Conservation (phyloP, 1,140 invertebrate genomes). For the Temnothorax longispinosus region DNA sequence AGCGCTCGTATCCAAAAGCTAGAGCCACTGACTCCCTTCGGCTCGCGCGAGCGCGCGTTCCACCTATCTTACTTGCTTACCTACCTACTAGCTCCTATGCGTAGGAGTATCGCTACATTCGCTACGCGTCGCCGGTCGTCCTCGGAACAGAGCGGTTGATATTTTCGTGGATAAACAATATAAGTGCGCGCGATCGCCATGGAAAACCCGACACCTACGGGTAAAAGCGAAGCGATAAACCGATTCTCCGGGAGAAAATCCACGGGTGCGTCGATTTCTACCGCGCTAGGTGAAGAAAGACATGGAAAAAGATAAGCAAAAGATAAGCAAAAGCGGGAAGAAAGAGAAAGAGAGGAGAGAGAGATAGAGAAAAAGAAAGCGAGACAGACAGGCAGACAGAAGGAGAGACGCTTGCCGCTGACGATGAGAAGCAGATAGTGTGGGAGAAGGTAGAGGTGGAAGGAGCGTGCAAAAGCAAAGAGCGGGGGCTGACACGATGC, state of each 20-base stretch:
- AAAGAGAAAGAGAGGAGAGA: conserved; percentile 15
- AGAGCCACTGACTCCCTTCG: conserved; percentile 43
- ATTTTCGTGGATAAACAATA: conserved; percentile 35
- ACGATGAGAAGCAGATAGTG: conserved; percentile 63
- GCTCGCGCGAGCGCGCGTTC: background rate
- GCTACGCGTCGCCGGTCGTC: conserved; percentile 7
- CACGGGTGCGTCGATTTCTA: conserved; percentile 61
- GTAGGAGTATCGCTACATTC: background rate
- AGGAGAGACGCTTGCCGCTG: conserved; percentile 52
- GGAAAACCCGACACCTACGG: conserved; percentile 55
- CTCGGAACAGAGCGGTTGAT: background rate
- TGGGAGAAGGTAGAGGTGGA: conserved; percentile 72
- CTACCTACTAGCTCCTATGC: background rate
- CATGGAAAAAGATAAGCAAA: background rate
- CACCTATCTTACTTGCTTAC: background rate
- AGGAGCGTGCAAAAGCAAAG: conserved; percentile 76
- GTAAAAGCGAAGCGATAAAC: conserved; percentile 53
- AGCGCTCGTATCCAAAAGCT: conserved; percentile 61
- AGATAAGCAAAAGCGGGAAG: conserved; percentile 8
- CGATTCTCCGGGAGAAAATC: conserved; percentile 61
- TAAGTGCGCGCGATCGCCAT: conserved; percentile 34
- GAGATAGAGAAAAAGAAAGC: conserved; percentile 9
- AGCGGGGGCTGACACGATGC: conserved; percentile 83
- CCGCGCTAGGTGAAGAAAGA: conserved; percentile 34
- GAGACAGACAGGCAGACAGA: conserved; percentile 30